These are phyloP conservation scores for Intellagama lesueurii DNA, from an alignment of 2,797 vertebrate genomes.

Conservation along the genomic window DNA sequence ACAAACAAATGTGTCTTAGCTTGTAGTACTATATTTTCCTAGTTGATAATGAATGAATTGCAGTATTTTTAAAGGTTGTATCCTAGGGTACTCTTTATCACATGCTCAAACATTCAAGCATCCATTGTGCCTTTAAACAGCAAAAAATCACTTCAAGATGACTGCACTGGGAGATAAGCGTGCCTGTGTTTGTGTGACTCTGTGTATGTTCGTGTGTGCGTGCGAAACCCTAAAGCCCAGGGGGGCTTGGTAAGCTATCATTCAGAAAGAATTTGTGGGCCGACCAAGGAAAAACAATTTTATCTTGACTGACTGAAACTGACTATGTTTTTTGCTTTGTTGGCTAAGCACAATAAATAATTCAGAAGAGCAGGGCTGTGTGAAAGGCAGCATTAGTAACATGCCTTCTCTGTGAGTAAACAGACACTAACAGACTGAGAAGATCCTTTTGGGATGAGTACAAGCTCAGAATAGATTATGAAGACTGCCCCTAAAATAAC, in stretches of 20 bases:
- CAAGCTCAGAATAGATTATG: slow-evolving; percentile 13
- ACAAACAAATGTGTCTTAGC: background rate
- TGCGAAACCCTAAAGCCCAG: background rate
- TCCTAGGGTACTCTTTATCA: background rate
- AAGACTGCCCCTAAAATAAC: slow-evolving; percentile 24
- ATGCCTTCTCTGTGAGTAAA: slow-evolving; percentile 8
- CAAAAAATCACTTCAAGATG: slow-evolving; percentile 14
- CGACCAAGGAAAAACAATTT: slow-evolving; percentile 35
- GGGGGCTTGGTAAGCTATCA: background rate
- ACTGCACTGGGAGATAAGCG: background rate
- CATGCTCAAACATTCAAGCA: background rate
- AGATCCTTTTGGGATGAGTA: background rate
- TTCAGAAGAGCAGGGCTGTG: background rate
- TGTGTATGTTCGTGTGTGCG: background rate
- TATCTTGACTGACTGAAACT: background rate
- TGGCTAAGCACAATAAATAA: slow-evolving; percentile 21
- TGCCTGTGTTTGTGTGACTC: background rate
- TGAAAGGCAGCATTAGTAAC: slow-evolving; percentile 11
- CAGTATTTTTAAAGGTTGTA: background rate
- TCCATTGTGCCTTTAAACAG: background rate
- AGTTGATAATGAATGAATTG: background rate
- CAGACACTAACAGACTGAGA: background rate
- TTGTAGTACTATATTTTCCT: background rate
- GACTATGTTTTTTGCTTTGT: slow-evolving; percentile 14
- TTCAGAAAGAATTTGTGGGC: slow-evolving; percentile 7